Conservation (phyloP, 1,140 invertebrate species). For the Aleiodes sp. region DNA sequence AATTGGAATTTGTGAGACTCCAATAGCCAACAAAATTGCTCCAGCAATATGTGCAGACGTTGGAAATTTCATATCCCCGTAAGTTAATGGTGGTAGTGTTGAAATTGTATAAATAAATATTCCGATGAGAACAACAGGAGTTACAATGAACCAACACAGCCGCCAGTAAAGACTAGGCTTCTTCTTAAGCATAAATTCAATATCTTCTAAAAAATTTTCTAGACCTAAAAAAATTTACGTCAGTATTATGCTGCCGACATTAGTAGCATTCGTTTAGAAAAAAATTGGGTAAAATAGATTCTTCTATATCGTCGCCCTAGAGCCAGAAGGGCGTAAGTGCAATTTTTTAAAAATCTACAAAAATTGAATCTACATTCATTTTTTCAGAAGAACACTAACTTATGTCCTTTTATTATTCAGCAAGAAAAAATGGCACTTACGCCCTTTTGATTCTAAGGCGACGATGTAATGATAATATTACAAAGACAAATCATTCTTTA, state of each 20-base stretch:
- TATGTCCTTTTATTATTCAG: no score
- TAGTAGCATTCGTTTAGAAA: no score
- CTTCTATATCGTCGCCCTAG: no score
- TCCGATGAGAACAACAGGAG: conserved; percentile 74
- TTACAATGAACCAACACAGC: conserved; percentile 81
- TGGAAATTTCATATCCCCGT: conserved; percentile 36
- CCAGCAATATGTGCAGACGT: conserved; percentile 16
- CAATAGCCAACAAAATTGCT: conserved; percentile 44
- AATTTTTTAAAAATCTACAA: no score
- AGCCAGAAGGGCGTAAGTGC: no score
- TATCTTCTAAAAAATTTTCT: conserved; percentile 77
- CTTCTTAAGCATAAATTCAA: conserved; percentile 81
- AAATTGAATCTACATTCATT: no score
- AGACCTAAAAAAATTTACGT: conserved; percentile 61
- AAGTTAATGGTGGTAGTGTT: conserved; percentile 63
- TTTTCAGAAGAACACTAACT: no score
- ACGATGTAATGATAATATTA: no score
- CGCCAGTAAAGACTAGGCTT: conserved; percentile 81
- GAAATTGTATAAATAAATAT: conserved; percentile 75
- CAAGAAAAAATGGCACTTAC: no score
- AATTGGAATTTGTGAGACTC: conserved; percentile 55
- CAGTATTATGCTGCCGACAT: background rate
- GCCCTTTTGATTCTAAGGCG: no score
- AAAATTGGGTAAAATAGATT: no score
- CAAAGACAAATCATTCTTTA: no score